phyloP scores from a whole-genome alignment of 2,888 invertebrate genomes.

The Caenorhabditis virilis region DNA sequence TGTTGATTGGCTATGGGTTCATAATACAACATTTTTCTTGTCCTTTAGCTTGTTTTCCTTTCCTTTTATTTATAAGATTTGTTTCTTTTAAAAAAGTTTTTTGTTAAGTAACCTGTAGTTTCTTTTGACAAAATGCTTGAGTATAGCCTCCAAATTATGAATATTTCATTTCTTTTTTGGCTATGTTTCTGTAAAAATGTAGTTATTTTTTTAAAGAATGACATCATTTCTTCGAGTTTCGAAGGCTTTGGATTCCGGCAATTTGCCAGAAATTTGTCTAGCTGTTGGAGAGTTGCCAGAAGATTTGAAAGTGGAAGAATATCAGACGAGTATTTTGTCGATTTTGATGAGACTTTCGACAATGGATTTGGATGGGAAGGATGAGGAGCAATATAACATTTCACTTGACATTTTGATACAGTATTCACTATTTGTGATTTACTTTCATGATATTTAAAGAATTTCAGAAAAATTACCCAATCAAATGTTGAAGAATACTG shows the following conservation, averaged over 20 bases:
- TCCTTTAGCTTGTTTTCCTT: slow-evolving; percentile 4
- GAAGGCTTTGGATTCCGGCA: slow-evolving; percentile 11
- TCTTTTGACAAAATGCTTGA: no score
- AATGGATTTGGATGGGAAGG: slow-evolving; percentile 16
- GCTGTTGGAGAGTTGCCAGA: slow-evolving; percentile 8
- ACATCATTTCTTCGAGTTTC: slow-evolving; percentile 1
- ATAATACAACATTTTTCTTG: slow-evolving; percentile 7
- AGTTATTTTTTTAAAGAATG: neutral
- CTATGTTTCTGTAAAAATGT: neutral
- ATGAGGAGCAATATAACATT: no score
- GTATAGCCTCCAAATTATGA: slow-evolving; percentile 8
- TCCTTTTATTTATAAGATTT: no score
- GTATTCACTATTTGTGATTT: no score
- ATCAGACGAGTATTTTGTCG: neutral
- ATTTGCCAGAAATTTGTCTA: slow-evolving; percentile 6
- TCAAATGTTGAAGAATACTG: neutral
- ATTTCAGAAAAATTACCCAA: no score
- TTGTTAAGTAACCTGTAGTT: no score
- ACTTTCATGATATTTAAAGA: no score
- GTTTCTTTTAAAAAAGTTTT: slow-evolving; percentile 7
- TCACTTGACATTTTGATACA: no score
- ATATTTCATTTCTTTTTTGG: slow-evolving; percentile 7
- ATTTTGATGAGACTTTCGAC: slow-evolving; percentile 6
- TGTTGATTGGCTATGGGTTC: slow-evolving; percentile 11
- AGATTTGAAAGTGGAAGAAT: neutral